phyloP scores from a whole-genome alignment of 1,140 invertebrate species.

The Yoshiicerus persimilis region DNA sequence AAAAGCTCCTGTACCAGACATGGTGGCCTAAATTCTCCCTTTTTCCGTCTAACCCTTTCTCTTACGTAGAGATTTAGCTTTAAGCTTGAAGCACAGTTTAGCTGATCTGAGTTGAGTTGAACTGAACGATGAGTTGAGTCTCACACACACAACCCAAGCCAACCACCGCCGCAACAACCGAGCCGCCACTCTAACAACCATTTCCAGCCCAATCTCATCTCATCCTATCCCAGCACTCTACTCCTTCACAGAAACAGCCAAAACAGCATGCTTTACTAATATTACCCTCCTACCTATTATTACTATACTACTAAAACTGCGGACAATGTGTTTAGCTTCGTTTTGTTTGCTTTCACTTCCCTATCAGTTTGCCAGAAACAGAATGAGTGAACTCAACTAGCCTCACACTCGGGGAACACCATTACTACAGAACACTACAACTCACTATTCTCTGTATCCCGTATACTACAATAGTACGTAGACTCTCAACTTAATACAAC shows the following conservation, averaged over 20 bases:
- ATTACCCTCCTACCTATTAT: neutral
- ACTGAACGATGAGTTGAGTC: neutral
- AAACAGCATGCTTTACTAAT: neutral
- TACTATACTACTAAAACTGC: neutral
- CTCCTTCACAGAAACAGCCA: too few species aligned
- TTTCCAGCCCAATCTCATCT: neutral
- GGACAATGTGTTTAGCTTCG: neutral
- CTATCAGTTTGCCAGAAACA: neutral
- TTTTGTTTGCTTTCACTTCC: neutral
- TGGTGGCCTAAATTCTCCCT: neutral
- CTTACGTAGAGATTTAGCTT: neutral
- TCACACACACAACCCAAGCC: neutral
- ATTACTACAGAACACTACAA: neutral
- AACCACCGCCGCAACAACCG: neutral
- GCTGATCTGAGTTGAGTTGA: neutral
- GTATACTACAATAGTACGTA: too few species aligned
- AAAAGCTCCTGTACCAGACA: constrained; percentile 9
- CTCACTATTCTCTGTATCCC: too few species aligned
- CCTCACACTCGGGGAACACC: neutral
- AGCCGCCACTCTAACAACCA: constrained; percentile 9
- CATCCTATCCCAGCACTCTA: neutral
- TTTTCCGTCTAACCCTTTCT: neutral
- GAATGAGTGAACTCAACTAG: neutral
- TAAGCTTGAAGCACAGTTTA: neutral
- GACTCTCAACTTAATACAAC: neutral